Base-by-base conservation (phyloP, 2,113 vertebrate genomes). In the Scatophagus argus region DNA sequence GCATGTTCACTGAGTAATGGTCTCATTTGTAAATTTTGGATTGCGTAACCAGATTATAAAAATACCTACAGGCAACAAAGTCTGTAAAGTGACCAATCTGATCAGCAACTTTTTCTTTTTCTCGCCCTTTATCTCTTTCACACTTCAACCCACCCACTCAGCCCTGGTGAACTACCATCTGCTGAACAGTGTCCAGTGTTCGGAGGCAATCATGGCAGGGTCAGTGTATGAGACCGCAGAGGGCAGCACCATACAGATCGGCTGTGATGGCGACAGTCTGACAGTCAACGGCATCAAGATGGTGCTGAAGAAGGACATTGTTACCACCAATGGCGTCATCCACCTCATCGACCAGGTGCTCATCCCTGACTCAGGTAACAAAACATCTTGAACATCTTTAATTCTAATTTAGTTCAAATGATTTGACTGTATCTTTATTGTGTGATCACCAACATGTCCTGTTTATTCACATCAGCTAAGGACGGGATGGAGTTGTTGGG, bases 221-320 rank as follows among this genome's bases (percentile, higher is more conserved):
- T 85, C 95, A 0, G 64, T 90, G 31, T 96, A 95, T 34, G 96
- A 98, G 87, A 99, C 97, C 0, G 85, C 95, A 44, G 98, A 99
- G 93, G 97, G 98, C 90, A 95, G 92, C 74, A 94, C 87, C 9
- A 78, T 99, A 51, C 94, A 97, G 93, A 90, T 99, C 23, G 97
- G 97, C 47, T 99, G 98, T 62, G 96, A 99, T 44, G 97, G 98
- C 0, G 95, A 98, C 84, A 97, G 95, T 54, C 87, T 99, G 74
- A 98, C 97, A 1, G 93, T 99, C 43, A 99, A 99, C 9, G 98
- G 98, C 52, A 93, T 98, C 79, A 97, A 96, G 90, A 98, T 99
- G 96, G 96, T 99, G 66, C 95, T 97, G 85, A 96, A 96, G 84
- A 99, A 99, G 89, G 98, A 99, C 87, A 97, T 99, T 25, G 96